phyloP scores from a whole-genome alignment of 2,797 vertebrate species.

The Alosa sapidissima region DNA sequence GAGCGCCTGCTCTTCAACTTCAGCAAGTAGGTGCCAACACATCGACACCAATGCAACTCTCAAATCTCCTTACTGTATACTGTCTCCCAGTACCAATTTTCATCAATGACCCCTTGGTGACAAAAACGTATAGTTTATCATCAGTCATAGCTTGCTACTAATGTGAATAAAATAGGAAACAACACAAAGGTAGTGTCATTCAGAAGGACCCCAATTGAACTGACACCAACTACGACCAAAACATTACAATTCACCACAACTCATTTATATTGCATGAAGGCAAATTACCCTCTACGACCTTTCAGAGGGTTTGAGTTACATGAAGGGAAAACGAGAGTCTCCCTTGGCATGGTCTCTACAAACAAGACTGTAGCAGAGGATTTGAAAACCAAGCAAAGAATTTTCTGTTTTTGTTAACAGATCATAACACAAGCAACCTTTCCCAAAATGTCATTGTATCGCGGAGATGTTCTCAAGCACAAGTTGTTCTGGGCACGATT shows the following conservation, averaged over 20 bases:
- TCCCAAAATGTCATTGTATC: neutral
- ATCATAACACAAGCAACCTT: neutral
- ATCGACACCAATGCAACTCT: neutral
- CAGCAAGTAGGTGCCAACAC: slow-evolving; percentile 85
- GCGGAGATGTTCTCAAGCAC: neutral
- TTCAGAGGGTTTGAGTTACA: neutral
- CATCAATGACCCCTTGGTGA: neutral
- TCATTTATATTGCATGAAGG: slow-evolving; percentile 17
- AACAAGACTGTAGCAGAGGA: neutral
- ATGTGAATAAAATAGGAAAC: neutral
- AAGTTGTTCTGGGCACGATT: neutral
- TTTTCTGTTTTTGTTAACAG: neutral
- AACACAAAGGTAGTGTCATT: neutral
- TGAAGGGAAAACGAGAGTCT: neutral
- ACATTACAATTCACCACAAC: neutral
- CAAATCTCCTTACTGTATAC: neutral
- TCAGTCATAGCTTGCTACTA: neutral
- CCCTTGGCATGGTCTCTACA: neutral
- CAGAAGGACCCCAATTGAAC: neutral
- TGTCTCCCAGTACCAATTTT: neutral
- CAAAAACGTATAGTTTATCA: neutral
- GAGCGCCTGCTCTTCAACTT: slow-evolving; percentile 95
- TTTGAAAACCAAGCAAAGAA: slow-evolving; percentile 2
- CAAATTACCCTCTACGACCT: slow-evolving; percentile 10
- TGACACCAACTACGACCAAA: slow-evolving; percentile 16